phyloP scores from a whole-genome alignment of 2,888 invertebrate genomes.

The Temnothorax unifasciatus region DNA sequence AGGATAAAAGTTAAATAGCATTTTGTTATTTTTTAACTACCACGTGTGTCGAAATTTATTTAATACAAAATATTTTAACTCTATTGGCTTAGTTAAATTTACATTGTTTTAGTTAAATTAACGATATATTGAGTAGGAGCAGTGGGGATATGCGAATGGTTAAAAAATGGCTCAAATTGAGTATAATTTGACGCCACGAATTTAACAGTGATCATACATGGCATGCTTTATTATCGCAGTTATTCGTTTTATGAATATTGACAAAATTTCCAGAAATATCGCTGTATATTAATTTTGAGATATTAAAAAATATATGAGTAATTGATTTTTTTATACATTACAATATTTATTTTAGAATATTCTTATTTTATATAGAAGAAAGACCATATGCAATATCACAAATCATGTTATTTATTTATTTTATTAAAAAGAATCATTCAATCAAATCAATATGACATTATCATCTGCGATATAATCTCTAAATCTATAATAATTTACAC shows the following conservation, averaged over 20 bases:
- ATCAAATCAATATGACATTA: neutral
- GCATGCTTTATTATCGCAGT: neutral
- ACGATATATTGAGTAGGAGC: no score
- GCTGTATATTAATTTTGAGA: neutral
- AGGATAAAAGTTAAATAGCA: no score
- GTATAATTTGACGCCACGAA: no score
- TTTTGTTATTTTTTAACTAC: no score
- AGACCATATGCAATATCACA: neutral
- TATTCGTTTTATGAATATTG: neutral
- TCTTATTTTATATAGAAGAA: neutral
- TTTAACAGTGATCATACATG: neutral
- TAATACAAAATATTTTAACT: no score
- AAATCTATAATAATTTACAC: neutral
- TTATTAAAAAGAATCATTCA: neutral
- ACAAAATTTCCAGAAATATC: conserved; percentile 10
- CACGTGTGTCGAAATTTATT: no score
- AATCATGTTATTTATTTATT: neutral
- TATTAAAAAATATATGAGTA: neutral
- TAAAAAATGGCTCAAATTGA: no score
- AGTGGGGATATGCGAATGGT: no score
- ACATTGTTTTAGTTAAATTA: no score
- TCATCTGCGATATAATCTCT: neutral
- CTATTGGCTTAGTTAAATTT: no score
- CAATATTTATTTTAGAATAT: neutral
- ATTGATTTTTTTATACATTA: neutral